Evolutionary conservation across 2,888 invertebrate genomes (phyloP), one percentile per base, ranked within the genome.

Genomic region (Amphipoea lucens): DNA sequence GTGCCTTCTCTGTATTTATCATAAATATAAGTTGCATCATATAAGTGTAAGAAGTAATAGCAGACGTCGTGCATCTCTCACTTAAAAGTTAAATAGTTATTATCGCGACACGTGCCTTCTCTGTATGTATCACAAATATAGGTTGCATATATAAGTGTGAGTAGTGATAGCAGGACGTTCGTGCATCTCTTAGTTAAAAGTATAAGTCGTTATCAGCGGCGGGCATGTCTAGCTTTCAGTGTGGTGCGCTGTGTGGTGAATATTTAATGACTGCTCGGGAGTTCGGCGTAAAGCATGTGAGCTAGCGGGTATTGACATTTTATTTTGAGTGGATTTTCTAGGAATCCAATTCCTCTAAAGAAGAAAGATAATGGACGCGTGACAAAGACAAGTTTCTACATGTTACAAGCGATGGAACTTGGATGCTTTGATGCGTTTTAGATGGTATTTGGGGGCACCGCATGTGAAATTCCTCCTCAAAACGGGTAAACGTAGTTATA

Each of bases 41-140:
- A 54, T 36, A 73, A 60, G 74, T 67, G 51, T n/a, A n/a, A n/a
- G n/a, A n/a, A n/a, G n/a, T n/a, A n/a, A n/a, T n/a, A n/a, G n/a
- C n/a, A n/a, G n/a, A 63, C n/a, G 65, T 11, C 45, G 12, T 79
- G 66, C 78, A 68, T 80, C 69, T 87, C 78, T 80, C 71, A 81
- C 83, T 82, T 89, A 80, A 83, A 86, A 89, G 79, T 89, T n/a
- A n/a, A n/a, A 81, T 87, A 82, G 88, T 83, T 89, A 89, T 89
- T 11, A 29, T 1, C 5, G 68, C 4, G n/a, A 68, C 29, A 67
- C 42, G 67, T 67, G 67, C 2, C 12, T 65, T 42, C 4, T 67
- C 42, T n/a, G n/a, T 67, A n/a, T 42, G 1, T 14, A 67, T 23
- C 17, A 29, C 20, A 11, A 17, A 68, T 5, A 45, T 45, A 20